A percentile compares a stretch with the other conserved stretches of the same genome.
Evolutionary conservation across 2,888 invertebrate genomes (phyloP).

Genomic region (Drosophila paucipuncta): DNA sequence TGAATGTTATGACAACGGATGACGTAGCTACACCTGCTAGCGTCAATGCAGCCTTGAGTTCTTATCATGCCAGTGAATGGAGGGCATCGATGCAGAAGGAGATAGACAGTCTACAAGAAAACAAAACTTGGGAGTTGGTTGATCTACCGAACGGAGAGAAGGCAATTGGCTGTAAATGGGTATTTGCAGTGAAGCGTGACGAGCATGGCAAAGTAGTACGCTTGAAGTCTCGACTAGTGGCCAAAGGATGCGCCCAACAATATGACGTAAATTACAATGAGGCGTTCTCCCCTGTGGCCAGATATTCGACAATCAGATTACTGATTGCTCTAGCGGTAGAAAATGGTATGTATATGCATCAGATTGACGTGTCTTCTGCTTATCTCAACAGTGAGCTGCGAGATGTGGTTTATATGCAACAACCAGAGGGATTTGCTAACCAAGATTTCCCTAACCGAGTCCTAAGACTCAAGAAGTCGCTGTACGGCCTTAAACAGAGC

Average conservation of each 20-base stretch:
- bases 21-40: too few species aligned
- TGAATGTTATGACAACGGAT: too few species aligned
- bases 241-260: conserved; percentile 37
- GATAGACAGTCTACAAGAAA: too few species aligned
- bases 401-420: conserved; percentile 45
- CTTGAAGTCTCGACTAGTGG: conserved; percentile 43
- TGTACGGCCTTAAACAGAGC: conserved; percentile 64
- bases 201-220: not conserved
- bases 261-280: conserved; percentile 18
- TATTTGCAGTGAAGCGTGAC: too few species aligned
- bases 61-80: too few species aligned
- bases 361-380: conserved; percentile 34
- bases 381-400: not conserved
- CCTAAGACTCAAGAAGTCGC: conserved; percentile 43
- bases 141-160: too few species aligned
- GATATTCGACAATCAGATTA: conserved; percentile 4
- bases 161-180: too few species aligned
- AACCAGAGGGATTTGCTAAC: conserved; percentile 24
- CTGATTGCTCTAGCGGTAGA: conserved; percentile 51
- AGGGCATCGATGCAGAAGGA: too few species aligned
- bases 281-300: conserved; percentile 20
- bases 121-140: too few species aligned
- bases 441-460: conserved; percentile 19
- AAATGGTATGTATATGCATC: conserved; percentile 44
- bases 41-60: too few species aligned